A percentile compares a stretch with the other conserved stretches of the same genome.
Conservation (phyloP, 2,888 invertebrate species). For the Caradrina kadenii region DNA sequence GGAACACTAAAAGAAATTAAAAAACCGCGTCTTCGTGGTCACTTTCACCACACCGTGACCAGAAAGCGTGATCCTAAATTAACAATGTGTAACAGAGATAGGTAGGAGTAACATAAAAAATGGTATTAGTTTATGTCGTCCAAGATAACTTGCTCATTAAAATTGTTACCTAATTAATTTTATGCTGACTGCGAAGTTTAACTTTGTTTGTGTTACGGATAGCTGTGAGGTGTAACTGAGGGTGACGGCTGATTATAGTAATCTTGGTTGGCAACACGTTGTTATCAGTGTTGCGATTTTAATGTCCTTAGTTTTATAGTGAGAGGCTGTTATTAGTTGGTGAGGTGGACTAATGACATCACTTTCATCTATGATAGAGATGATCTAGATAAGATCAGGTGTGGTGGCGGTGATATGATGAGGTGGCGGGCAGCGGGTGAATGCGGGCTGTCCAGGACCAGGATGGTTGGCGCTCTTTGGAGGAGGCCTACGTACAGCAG, state of each 20-base stretch:
- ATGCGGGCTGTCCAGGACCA: too few species aligned
- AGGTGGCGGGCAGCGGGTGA: too few species aligned
- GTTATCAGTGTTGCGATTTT: constrained; percentile 4
- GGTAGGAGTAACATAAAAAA: constrained; percentile 63
- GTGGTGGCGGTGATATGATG: too few species aligned
- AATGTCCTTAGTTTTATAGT: background rate
- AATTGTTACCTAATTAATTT: constrained; percentile 66
- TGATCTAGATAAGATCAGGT: too few species aligned
- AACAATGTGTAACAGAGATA: constrained; percentile 84
- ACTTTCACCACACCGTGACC: constrained; percentile 79
- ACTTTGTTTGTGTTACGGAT: constrained; percentile 3
- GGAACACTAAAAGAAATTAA: constrained; percentile 66
- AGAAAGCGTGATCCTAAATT: constrained; percentile 88
- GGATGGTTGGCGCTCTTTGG: too few species aligned
- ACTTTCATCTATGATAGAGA: background rate
- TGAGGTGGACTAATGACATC: background rate
- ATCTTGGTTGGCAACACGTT: constrained; percentile 23
- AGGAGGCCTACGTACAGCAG: too few species aligned
- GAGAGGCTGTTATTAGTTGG: background rate
- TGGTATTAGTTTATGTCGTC: constrained; percentile 67
- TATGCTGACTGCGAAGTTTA: constrained; percentile 26
- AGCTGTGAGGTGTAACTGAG: constrained; percentile 32
- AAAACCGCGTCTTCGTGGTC: constrained; percentile 48
- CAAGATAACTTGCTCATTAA: constrained; percentile 73
- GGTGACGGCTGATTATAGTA: constrained; percentile 23